Conservation (phyloP, 2,797 vertebrate genomes). For the Rhinatrema bivittatum region DNA sequence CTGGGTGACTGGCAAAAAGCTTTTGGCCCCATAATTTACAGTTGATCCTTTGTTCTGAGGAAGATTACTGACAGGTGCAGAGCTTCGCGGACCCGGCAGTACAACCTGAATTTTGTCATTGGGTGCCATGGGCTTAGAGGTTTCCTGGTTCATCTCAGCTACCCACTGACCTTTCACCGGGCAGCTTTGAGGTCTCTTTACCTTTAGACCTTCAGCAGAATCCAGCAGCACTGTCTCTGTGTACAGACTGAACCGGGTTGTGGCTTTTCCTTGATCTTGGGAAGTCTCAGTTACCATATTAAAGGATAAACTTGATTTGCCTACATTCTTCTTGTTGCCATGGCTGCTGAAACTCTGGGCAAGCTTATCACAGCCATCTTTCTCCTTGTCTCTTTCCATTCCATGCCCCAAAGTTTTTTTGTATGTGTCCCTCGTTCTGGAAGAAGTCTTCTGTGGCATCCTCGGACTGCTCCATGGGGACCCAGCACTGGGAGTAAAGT, state of each 20-base stretch:
- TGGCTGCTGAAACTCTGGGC: not conserved
- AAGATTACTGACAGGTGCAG: conserved; percentile 3
- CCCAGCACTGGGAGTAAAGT: conserved; percentile 11
- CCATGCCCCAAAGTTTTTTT: conserved; percentile 15
- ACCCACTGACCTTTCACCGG: conserved; percentile 11
- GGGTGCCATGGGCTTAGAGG: not conserved
- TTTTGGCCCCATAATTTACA: conserved; percentile 23
- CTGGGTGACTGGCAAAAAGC: conserved; percentile 28
- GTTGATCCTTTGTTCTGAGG: not conserved
- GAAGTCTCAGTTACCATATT: conserved; percentile 2
- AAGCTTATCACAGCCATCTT: not conserved
- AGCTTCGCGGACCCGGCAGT: not conserved
- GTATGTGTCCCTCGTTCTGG: not conserved
- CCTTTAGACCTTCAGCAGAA: not conserved
- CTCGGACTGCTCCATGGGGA: conserved; percentile 64
- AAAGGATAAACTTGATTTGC: not conserved
- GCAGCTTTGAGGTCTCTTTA: conserved; percentile 11
- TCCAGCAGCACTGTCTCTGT: conserved; percentile 17
- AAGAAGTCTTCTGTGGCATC: conserved; percentile 30
- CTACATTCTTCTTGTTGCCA: conserved; percentile 13
- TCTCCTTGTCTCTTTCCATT: conserved; percentile 12
- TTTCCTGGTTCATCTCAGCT: conserved; percentile 1
- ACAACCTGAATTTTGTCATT: not conserved
- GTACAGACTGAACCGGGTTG: conserved; percentile 3
- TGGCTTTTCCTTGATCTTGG: conserved; percentile 26